Base-by-base conservation (phyloP, 2,113 vertebrate species). In the Pluvianellus socialis region DNA sequence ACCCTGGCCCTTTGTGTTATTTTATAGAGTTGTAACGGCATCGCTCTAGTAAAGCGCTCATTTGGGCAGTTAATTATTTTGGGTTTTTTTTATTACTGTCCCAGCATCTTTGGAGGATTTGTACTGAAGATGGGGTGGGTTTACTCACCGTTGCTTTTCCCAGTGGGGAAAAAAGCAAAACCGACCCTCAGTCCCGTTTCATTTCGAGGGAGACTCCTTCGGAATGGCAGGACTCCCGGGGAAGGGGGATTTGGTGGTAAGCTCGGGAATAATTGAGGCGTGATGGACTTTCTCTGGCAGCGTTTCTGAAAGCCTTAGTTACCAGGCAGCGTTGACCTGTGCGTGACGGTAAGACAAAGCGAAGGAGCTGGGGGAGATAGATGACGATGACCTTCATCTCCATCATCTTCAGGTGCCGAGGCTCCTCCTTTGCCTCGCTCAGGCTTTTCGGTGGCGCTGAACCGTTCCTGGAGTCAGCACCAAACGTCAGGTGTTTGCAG, bases 151-250 rank as follows among this genome's bases (percentile, higher is more conserved):
- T 44, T 40, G 33, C 22, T 16, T n/a, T 71, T 49, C 28, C 19
- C 7, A 0, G 26, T 20, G 42, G 63, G 26, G 17, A 28, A 42
- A n/a, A 33, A 35, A 20, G 45, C 24, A 20, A 30, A 74, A 56
- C 12, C 0, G 1, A 18, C 27, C 32, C 10, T 35, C 18, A 2
- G 20, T 6, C 30, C 1, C 2, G 13, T 56, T 42, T 65, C 6
- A 0, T 47, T 58, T 14, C 0, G 14, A 28, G n/a, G 2, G 14
- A 38, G 40, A 20, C 33, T 27, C 19, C 0, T 14, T 9, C 6
- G 2, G 5, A 23, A 9, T 0, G 7, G 40, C 18, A 49, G 50
- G 32, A 14, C 32, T 55, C 35, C 13, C 20, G 6, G 79, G 15
- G 26, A 12, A 50, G 35, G 1, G 21, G 35, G 55, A 5, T 35